A percentile compares a stretch with the other conserved stretches of the same genome.
phyloP scores from a whole-genome alignment of 2,888 invertebrate genomes.

The Hypomecis punctinalis region DNA sequence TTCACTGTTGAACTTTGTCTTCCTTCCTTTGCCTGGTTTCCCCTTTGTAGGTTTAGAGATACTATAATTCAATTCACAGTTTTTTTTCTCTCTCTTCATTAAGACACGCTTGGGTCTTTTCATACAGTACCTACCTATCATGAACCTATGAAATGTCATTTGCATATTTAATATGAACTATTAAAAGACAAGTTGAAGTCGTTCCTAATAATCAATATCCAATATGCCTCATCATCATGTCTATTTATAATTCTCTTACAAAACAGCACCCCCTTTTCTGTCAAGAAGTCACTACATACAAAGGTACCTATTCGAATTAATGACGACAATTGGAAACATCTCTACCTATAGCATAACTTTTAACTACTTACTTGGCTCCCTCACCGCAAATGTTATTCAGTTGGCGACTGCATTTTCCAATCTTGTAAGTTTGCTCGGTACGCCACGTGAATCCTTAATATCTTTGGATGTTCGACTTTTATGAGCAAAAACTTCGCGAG shows the following conservation, averaged over 20 bases:
- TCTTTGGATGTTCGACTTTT: constrained; percentile 2
- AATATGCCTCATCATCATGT: neutral
- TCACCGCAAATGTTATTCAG: constrained; percentile 13
- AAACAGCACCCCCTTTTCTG: neutral
- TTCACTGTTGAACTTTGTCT: too few species aligned
- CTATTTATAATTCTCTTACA: neutral
- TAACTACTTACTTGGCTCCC: constrained; percentile 7
- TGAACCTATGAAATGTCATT: neutral
- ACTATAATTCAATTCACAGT: too few species aligned
- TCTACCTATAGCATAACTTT: constrained; percentile 2
- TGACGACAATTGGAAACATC: neutral
- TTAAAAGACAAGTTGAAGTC: neutral
- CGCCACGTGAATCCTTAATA: constrained; percentile 14
- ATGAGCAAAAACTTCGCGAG: constrained; percentile 6
- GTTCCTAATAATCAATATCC: neutral
- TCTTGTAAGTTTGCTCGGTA: constrained; percentile 16
- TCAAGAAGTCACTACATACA: too few species aligned
- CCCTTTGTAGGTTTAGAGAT: too few species aligned
- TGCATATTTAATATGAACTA: constrained; percentile 2
- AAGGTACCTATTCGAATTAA: too few species aligned
- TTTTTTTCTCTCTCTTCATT: too few species aligned
- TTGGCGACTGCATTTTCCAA: constrained; percentile 18
- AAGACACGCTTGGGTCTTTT: too few species aligned
- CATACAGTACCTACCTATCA: too few species aligned
- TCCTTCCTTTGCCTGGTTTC: too few species aligned